Evolutionary conservation across 2,888 invertebrate genomes (phyloP), one percentile per base, ranked within the genome.

Genomic region (Branchellion lobata): DNA sequence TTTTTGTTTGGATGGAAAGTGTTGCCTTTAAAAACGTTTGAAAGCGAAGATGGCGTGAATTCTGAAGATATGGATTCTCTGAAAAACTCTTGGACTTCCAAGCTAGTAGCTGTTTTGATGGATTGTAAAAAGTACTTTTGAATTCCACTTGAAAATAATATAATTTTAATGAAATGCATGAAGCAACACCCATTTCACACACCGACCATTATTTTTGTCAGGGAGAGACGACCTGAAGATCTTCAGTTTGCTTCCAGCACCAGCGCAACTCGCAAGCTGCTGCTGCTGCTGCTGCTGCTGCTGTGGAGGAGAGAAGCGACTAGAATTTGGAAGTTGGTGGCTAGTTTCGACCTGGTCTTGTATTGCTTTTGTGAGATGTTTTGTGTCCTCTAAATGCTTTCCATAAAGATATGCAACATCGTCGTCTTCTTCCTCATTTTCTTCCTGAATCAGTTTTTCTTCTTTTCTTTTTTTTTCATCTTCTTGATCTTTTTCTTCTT

Each of bases 51-150:
- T 34, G 76, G 76, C 14, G 80, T 77, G 40, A 33, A 68, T 33
- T 80, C 80, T 11, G 77, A 24, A 14, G 61, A 33, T 24, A 80
- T 11, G 0, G 80, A 80, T 40, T 80, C 80, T 31, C 27, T 47
- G 76, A 80, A 80, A 24, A 80, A 80, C 18, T 80, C 80, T n/a
- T 71, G 76, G 21, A 80, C 80, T 76, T 80, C 80, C 14, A 71
- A 47, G 68, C 77, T 76, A 51, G 61, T 80, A 27, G 80, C 80
- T 80, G 57, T 33, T 29, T 21, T 24, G 27, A 21, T 11, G 24
- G 47, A 21, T n/a, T n/a, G n/a, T n/a, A n/a, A n/a, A n/a, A n/a
- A n/a, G n/a, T n/a, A n/a, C n/a, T n/a, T n/a, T n/a, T n/a, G n/a
- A n/a, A n/a, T n/a, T n/a, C n/a, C n/a, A n/a, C n/a, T n/a, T n/a